Evolutionary conservation across 2,797 vertebrate species (phyloP), one percentile per base, ranked within the genome.

Genomic region (Meriones psammophilus): DNA sequence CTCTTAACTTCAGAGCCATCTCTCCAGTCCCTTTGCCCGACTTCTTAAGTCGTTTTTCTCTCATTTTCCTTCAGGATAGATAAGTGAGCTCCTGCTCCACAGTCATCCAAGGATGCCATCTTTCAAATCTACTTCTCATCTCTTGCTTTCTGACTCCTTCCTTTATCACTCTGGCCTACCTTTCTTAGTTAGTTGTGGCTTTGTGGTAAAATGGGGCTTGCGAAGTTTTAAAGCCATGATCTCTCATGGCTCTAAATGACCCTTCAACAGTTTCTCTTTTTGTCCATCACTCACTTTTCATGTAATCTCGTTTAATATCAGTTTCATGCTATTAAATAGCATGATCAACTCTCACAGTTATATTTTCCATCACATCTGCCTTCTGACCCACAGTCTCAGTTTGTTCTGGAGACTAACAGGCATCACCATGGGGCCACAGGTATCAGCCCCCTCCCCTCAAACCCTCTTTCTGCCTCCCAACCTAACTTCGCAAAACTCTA

Each of bases 11-110:
- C 50, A 10, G 50, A 50, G 50, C 50, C 50, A 50, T 50, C 50
- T 50, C 50, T 50, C 50, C 50, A 50, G 50, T 50, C 50, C 50
- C 50, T 10, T 50, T 2, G 50, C 8, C 50, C 1, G 9, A 50
- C 9, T 50, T 60, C 46, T 83, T 24, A 88, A 58, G 46, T 56
- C 56, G 10, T 64, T 97, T 94, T 91, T 80, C 50, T 85, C 71
- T 85, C 22, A 39, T 39, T 74, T 88, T 71, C 78, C 80, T 18
- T 62, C 18, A 74, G 36, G 66, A 30, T 56, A 18, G 42, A 36
- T 26, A 64, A 84, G 12, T 22, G 12, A 62, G 42, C 1, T 14
- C 76, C 20, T 76, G 24, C 24, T 81, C 50, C 39, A 50, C 10
- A 1, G 78, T 30, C 2, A 39, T 79, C 28, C 30, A 42, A 36